Conservation (phyloP, 2,113 vertebrate species). For the Cygnus atratus region DNA sequence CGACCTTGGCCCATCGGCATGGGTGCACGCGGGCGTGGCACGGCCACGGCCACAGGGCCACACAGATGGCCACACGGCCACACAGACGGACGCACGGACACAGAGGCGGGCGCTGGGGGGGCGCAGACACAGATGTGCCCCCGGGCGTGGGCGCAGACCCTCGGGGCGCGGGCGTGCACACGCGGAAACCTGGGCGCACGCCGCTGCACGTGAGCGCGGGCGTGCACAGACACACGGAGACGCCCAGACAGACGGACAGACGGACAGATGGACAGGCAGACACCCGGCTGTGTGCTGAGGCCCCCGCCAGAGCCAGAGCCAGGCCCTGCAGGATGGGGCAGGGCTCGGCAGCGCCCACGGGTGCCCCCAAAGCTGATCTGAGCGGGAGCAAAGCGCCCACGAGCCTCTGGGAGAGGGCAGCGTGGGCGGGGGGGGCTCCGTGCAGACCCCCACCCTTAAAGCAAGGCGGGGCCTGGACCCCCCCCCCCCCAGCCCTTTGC, state of each 20-base stretch:
- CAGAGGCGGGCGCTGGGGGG: background rate
- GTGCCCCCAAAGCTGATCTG: background rate
- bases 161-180: rapidly evolving
- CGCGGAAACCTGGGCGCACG: rapidly evolving
- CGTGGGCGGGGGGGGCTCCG: rapidly evolving
- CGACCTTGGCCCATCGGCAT: background rate
- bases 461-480: background rate
- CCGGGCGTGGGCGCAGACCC: rapidly evolving
- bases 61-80: rapidly evolving
- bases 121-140: background rate
- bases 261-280: background rate
- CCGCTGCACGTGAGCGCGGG: rapidly evolving
- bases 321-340: rapidly evolving
- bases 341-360: background rate
- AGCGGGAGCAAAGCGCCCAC: background rate
- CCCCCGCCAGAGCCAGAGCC: no score
- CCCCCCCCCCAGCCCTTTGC: rapidly evolving
- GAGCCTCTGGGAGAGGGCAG: no score
- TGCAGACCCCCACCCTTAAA: background rate
- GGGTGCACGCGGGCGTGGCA: background rate
- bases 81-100: no score
- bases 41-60: no score
- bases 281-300: background rate
- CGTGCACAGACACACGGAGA: rapidly evolving
- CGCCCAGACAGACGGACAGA: rapidly evolving